Base-by-base conservation (phyloP, 2,113 vertebrate species). In the Sprattus sprattus region DNA sequence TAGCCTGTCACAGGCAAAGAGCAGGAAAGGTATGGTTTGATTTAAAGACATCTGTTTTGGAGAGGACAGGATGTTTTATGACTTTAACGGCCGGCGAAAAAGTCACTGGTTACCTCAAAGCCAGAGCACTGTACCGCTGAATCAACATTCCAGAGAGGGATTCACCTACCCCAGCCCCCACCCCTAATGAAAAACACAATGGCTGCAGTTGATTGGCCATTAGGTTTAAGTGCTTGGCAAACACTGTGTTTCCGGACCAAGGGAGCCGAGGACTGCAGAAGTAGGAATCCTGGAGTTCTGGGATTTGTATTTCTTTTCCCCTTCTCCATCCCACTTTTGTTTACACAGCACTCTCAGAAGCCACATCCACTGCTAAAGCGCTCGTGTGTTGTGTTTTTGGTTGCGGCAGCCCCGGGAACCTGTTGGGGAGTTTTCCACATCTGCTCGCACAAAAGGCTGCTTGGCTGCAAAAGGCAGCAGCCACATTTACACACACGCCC, bases 281-380 rank as follows among this genome's bases (percentile, higher is more conserved):
- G 11, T 20, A 11, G 47, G 47, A 49, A 71, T 71, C 89, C 54
- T 83, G 85, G 78, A 50, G 28, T 81, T 83, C 82, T 81, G 67
- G 78, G 75, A 83, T 71, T 71, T 71, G 64, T 71, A 71, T 71
- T 71, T 71, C 25, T 71, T 71, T 71, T 4, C 6, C 85, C 87
- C 89, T 88, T 85, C 86, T 85, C 60, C 82, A 32, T 64, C 54
- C 81, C 80, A 81, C 80, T 52, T 88, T 84, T 90, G 88, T 90
- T 91, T 90, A 89, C 85, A 85, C 81, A 49, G 45, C 47, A 86
- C 82, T 52, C 82, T 60, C 25, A 28, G 64, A 39, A 54, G 82
- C 52, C 50, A 57, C 82, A 28, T 83, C 82, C 52, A 11, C 52
- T 44, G 47, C 11, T 18, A 57, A 32, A 83, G 47, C 6, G 49